Evolutionary conservation across 2,797 vertebrate species (phyloP).

Genomic region (Caiman crocodilus): DNA sequence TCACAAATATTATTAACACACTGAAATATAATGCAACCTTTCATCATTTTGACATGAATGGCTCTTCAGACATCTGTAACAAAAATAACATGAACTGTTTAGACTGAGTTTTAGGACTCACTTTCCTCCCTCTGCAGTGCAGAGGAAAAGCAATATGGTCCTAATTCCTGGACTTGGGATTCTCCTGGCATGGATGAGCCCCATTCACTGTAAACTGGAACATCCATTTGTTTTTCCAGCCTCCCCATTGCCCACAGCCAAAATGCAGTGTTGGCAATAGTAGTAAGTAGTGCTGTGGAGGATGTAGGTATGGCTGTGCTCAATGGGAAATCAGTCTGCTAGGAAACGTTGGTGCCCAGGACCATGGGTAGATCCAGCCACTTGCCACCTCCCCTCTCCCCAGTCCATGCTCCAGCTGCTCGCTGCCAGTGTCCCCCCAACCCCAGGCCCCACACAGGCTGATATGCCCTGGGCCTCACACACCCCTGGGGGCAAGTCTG

Average conservation of each 20-base stretch:
- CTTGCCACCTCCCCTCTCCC: too few relatives aligned
- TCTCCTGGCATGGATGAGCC: not conserved
- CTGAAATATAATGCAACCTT: not conserved
- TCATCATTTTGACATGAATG: not conserved
- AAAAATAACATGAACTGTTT: not conserved
- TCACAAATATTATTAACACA: not conserved
- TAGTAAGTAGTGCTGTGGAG: fast-evolving
- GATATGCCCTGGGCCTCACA: too few relatives aligned
- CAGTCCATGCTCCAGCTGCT: too few relatives aligned
- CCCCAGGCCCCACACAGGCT: too few relatives aligned
- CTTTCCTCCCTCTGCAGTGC: not conserved
- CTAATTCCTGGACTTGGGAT: not conserved
- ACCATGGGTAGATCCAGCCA: not conserved
- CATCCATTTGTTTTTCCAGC: not conserved
- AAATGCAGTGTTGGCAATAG: not conserved
- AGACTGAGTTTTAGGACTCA: not conserved
- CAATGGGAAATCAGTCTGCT: not conserved
- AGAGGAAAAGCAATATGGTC: not conserved
- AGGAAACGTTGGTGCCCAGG: not conserved
- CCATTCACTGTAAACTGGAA: not conserved
- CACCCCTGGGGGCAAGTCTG: too few relatives aligned
- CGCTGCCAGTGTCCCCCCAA: too few relatives aligned
- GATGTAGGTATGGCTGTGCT: fast-evolving
- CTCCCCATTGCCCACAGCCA: not conserved
- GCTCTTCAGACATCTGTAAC: not conserved